phyloP scores from a whole-genome alignment of 2,797 vertebrate genomes.

The Phoebastria nigripes region DNA sequence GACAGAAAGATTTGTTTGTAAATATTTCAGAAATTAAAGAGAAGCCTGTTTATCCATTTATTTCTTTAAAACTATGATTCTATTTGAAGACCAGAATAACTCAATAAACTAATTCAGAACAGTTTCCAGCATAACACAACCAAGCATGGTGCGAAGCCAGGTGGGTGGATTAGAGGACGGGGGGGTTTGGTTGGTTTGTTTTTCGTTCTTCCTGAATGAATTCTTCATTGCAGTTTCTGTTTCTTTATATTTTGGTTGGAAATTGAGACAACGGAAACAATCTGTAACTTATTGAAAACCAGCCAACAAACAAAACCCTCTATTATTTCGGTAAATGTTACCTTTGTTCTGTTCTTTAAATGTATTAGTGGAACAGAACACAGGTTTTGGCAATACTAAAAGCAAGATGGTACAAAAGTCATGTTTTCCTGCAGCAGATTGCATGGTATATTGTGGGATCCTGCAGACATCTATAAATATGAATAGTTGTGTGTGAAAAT shows the following conservation, averaged over 20 bases:
- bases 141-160: not conserved
- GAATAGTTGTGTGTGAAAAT: not conserved
- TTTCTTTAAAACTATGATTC: not conserved
- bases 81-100: not conserved
- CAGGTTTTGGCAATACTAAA: not conserved
- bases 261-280: not conserved
- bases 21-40: not conserved
- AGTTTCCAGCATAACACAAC: not conserved
- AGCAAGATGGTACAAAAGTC: not conserved
- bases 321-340: not conserved
- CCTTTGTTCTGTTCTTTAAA: not conserved
- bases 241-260: not conserved
- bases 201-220: not conserved
- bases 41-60: not conserved
- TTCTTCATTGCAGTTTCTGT: not conserved
- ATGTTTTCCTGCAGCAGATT: not conserved
- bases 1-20: not conserved
- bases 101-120: not conserved
- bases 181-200: not conserved
- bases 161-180: accelerated
- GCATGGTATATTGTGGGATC: not conserved
- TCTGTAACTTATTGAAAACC: not conserved
- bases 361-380: not conserved
- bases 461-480: not conserved
- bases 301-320: not conserved